Conservation (phyloP, 2,888 invertebrate genomes). For the Lithophane leautieri region DNA sequence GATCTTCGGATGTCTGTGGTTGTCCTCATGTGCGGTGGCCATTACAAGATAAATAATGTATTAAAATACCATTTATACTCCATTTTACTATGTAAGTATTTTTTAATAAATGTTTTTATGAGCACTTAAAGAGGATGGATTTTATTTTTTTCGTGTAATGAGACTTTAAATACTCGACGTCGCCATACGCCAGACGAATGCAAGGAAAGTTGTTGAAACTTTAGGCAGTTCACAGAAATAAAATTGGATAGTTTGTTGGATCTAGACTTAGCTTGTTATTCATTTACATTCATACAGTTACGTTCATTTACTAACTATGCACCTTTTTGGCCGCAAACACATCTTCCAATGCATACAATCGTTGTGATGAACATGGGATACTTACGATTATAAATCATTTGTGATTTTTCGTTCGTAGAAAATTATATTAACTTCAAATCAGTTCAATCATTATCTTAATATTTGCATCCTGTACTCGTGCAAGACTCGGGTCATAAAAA, state of each 20-base stretch:
- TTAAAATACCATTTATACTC: constrained; percentile 59
- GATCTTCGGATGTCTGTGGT: constrained; percentile 36
- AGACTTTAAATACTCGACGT: constrained; percentile 7
- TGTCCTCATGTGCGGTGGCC: constrained; percentile 35
- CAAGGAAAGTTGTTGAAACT: constrained; percentile 4
- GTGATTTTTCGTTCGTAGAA: background rate
- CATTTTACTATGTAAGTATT: constrained; percentile 53
- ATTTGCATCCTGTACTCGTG: background rate
- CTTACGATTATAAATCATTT: background rate
- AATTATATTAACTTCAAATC: background rate
- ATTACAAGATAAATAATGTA: constrained; percentile 57
- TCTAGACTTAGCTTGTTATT: background rate
- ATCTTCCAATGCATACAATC: background rate
- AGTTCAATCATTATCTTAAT: background rate
- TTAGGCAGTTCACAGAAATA: background rate
- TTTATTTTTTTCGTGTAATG: constrained; percentile 26
- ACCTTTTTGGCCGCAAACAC: background rate
- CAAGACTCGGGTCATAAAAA: background rate
- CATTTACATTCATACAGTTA: too few relatives aligned
- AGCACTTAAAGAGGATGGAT: constrained; percentile 16
- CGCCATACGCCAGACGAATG: background rate
- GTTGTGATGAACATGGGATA: too few relatives aligned
- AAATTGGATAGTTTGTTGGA: background rate
- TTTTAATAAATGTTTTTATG: constrained; percentile 57
- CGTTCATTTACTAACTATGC: background rate